Base-by-base conservation (phyloP, 2,113 vertebrate species). In the Burhinus oedicnemus region DNA sequence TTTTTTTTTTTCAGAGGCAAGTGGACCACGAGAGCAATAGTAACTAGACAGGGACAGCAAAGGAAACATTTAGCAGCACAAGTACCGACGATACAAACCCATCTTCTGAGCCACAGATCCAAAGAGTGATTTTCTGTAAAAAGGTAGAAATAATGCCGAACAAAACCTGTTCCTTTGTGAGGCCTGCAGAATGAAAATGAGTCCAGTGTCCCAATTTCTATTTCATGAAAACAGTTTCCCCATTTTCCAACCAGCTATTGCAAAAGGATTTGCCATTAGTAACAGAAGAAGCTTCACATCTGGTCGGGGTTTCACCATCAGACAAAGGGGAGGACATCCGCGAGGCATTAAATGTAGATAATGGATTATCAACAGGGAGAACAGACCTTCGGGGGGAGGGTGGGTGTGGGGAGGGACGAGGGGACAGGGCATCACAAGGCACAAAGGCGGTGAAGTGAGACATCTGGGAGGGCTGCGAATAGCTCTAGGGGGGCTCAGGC, bases 321-420 rank as follows among this genome's bases (percentile, higher is more conserved):
- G 87, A 94, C 95, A 94, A 93, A 97, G 32, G 42, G 51, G n/a
- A 93, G 58, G 78, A 94, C 21, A 12, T 90, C 84, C 81, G 68
- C 21, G 27, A 97, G 94, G 93, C 93, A 87, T 95, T 97, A 96
- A 95, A 96, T 94, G 93, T 87, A 94, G 93, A 88, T 94, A 96
- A 96, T 94, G 96, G 87, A 96, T 96, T 96, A 96, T 83, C 87
- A 95, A 83, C 75, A 77, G 83, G 70, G 91, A 89, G 84, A 87
- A 86, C 83, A 95, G 93, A 78, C 89, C 86, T 87, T 82, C 8
- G 1, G 92, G 87, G 66, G 27, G 27, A 49, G 1, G 89, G 77
- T 65, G 30, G 40, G 42, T 34, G 85, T 34, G 83, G 76, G 91
- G 86, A 45, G 69, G 44, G 29, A 58, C 0, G 11, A 15, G 18